phyloP scores from a whole-genome alignment of 2,113 vertebrate species.

The Macroglossus sobrinus region DNA sequence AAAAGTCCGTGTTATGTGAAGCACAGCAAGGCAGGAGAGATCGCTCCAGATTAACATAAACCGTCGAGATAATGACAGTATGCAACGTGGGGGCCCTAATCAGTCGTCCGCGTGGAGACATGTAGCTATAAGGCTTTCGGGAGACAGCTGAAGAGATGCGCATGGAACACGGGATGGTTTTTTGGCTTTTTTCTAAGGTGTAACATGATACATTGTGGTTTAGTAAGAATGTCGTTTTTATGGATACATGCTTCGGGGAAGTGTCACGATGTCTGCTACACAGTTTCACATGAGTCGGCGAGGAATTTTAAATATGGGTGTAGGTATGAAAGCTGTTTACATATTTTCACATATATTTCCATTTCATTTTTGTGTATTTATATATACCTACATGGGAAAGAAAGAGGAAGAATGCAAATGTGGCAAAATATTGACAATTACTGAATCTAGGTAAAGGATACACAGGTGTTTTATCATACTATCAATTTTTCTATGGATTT shows the following conservation, averaged over 20 bases:
- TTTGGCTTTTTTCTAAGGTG: not conserved
- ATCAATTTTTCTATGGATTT: not conserved
- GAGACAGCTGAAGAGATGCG: not conserved
- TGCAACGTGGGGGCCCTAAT: rapidly evolving
- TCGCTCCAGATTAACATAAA: not conserved
- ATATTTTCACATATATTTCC: too few relatives aligned
- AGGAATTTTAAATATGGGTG: not conserved
- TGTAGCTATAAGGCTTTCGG: too few relatives aligned
- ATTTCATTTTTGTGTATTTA: too few relatives aligned
- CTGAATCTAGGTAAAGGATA: not conserved
- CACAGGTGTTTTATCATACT: not conserved
- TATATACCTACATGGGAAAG: not conserved
- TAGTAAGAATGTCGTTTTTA: not conserved
- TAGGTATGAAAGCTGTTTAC: not conserved
- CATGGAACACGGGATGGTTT: not conserved
- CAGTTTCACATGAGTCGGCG: not conserved
- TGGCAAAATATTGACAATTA: not conserved
- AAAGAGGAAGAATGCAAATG: not conserved
- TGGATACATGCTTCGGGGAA: not conserved
- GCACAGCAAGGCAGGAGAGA: not conserved
- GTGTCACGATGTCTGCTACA: not conserved
- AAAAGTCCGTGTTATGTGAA: not conserved
- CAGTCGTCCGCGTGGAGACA: not conserved
- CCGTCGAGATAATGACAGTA: not conserved
- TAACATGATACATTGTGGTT: not conserved